Conservation (phyloP, 2,113 vertebrate genomes). For the Antechinus flavipes region DNA sequence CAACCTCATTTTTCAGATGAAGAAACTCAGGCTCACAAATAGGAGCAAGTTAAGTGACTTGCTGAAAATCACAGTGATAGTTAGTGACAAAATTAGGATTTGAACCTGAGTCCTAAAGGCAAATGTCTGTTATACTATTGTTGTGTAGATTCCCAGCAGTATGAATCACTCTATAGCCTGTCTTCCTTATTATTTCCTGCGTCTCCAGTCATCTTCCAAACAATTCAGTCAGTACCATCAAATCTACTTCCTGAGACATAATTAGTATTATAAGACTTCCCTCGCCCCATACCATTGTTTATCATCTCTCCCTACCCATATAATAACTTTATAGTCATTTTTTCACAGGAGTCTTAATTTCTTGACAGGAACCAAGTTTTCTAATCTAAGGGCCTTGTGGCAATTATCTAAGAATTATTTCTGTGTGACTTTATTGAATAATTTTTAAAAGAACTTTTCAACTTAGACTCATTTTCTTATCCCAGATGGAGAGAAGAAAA, state of each 20-base stretch:
- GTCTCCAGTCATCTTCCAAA: not conserved
- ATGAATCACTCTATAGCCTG: not conserved
- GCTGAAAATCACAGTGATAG: not conserved
- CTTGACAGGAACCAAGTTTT: not conserved
- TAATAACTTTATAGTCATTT: not conserved
- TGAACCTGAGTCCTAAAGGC: not conserved
- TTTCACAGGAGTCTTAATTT: not conserved
- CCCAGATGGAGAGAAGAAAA: not conserved
- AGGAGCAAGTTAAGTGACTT: not conserved
- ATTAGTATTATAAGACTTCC: not conserved
- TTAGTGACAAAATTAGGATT: not conserved
- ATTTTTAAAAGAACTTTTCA: conserved; percentile 36
- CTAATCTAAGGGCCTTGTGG: not conserved
- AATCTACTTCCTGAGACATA: not conserved
- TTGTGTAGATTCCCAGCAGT: not conserved
- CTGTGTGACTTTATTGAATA: not conserved
- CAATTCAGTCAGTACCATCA: not conserved
- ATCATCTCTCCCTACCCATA: not conserved
- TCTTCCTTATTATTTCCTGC: not conserved
- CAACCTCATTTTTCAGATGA: not conserved
- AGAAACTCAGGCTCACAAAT: not conserved
- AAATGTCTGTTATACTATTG: not conserved
- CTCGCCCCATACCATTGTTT: not conserved
- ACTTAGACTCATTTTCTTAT: conserved; percentile 28
- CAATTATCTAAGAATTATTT: not conserved